Evolutionary conservation across 1,140 invertebrate genomes (phyloP), one percentile per base, ranked within the genome.

Genomic region (Notospermus geniculatus): DNA sequence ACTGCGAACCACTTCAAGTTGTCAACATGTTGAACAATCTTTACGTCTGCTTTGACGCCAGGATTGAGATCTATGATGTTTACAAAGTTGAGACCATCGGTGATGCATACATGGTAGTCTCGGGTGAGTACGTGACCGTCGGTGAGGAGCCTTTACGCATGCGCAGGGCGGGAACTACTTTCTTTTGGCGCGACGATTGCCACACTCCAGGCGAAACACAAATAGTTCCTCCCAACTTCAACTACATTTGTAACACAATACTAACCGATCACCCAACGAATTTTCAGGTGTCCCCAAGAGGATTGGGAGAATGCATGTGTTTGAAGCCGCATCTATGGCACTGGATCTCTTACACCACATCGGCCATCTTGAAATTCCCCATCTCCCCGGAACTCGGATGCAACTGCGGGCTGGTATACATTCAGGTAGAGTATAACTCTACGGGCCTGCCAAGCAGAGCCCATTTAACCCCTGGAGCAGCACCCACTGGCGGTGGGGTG

Each of bases 11-110:
- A 0, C 79, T 60, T 19, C 59, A 60, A 19, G 59, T 60, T 23
- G 61, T 70, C 2, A 58, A 67, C 15, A 43, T 75, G 56, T 60
- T 75, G 2, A 74, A 74, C 57, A 66, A 63, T 43, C 85, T 95
- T 2, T 95, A 94, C 77, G 92, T 91, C 0, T 90, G 89, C 59
- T 94, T 94, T 78, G 92, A 94, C 77, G 88, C 88, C n/a, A 91
- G 90, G 22, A 92, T 94, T 70, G 90, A 50, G 25, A 23, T 27
- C 46, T 50, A 50, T n/a, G 46, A 50, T 50, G 46, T 50, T 50
- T 50, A 50, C 46, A 50, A 50, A n/a, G 46, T 50, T 7, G 46
- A 50, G n/a, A 50, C 46, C 25, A 50, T 50, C n/a, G 46, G 46
- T 5, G 46, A 50, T n/a, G 46, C 46, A 4, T 50, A 50, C n/a